Percentiles rank a stretch among this genome's conserved stretches.
These are phyloP conservation scores for Lysandra coridon DNA, from an alignment of 2,888 invertebrate genomes.

Conservation along the genomic window DNA sequence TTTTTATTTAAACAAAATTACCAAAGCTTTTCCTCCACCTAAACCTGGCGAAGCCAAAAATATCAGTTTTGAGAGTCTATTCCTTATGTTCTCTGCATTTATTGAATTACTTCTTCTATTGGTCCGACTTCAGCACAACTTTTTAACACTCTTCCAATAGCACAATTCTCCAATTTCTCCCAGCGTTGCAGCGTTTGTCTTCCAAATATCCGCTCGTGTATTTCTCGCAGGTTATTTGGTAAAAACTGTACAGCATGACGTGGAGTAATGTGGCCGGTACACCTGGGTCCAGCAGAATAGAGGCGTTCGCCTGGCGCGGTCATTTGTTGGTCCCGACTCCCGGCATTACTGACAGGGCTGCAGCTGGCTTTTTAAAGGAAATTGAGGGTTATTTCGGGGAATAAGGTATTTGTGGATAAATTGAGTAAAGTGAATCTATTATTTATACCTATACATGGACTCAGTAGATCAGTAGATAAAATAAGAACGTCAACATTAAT, in stretches of 20 bases:
- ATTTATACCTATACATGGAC: too few species aligned
- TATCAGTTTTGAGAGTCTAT: too few species aligned
- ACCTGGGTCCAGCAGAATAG: slow-evolving; percentile 50
- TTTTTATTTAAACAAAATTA: too few species aligned
- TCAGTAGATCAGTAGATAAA: not conserved
- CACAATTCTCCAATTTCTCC: not conserved
- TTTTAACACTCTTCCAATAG: not conserved
- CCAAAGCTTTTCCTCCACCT: too few species aligned
- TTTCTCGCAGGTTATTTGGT: slow-evolving; percentile 44
- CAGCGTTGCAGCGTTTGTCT: slow-evolving; percentile 32
- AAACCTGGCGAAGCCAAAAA: not conserved
- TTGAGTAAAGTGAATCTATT: not conserved
- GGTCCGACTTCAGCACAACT: not conserved
- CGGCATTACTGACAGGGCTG: slow-evolving; percentile 34
- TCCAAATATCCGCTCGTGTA: slow-evolving; percentile 35
- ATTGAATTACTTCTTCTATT: too few species aligned
- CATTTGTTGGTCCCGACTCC: slow-evolving; percentile 44
- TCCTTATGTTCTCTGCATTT: too few species aligned
- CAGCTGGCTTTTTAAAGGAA: slow-evolving; percentile 2
- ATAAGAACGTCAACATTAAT: not conserved
- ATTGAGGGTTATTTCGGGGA: not conserved
- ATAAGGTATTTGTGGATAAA: not conserved
- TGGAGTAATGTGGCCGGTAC: slow-evolving; percentile 55
- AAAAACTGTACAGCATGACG: slow-evolving; percentile 61
- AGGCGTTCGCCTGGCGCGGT: slow-evolving; percentile 39